Base-by-base conservation (phyloP, 1,140 invertebrate genomes). In the Leptoteleia sp. region DNA sequence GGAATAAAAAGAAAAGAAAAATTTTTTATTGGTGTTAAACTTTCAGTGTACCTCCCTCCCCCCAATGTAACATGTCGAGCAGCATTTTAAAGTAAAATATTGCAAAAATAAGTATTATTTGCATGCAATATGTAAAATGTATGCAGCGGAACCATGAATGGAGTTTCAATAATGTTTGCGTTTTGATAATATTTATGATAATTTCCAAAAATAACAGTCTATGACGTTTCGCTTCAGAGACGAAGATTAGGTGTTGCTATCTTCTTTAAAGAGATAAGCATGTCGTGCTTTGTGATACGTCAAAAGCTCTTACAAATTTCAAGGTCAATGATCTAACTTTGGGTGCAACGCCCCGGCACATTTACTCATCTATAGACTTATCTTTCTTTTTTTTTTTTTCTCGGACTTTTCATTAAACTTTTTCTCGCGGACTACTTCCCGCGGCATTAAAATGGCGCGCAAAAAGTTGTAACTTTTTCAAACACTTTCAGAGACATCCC, bases 181-280 rank as follows among this genome's bases (percentile, higher is more conserved):
- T 25, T 3, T 25, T 25, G n/a, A 3, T 25, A 3, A 25, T 6
- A 33, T 11, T 33, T 33, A 12, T 33, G 12, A 25, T 3, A 25
- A 3, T 33, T 33, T 33, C 2, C n/a, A 33, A 5, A 33, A n/a
- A 33, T 33, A 33, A 11, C 31, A 33, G 27, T 1, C 3, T 7
- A 29, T n/a, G 12, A 38, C 13, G 4, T 38, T 16, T 38, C 13
- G 35, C 12, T 15, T 45, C 3, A 13, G 9, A 43, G 27, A 35
- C 8, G 16, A 45, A 47, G 37, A 38, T 42, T 50, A 9, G 15
- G 4, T 3, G 13, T 31, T 27, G 5, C 25, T 33, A 22, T 65
- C 79, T 75, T 83, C 79, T 83, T 79, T 86, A 86, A 86, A 85
- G 84, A 80, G 84, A 86, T 86, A 82, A n/a, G 83, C 71, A 54